Evolutionary conservation across 2,797 vertebrate species (phyloP).

Genomic region (Falco novaeseelandiae): DNA sequence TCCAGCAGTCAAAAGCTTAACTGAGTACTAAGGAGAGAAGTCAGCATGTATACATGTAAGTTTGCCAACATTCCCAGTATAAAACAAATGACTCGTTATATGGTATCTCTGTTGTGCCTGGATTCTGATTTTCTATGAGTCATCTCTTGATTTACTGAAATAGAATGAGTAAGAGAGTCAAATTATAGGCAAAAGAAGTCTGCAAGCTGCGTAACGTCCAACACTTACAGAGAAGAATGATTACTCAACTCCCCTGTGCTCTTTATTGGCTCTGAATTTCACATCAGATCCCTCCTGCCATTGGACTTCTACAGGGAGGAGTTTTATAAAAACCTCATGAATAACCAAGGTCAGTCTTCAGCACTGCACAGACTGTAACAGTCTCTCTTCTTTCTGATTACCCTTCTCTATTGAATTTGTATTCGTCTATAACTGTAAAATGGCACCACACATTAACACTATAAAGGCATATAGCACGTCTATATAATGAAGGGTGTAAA

Average conservation of each 20-base stretch:
- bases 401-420: not conserved
- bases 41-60: not conserved
- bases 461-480: not conserved
- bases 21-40: not conserved
- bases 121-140: conserved; percentile 34
- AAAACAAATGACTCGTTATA: conserved; percentile 38
- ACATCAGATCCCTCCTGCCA: not conserved
- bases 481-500: not conserved
- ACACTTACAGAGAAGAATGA: not conserved
- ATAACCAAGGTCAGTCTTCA: not conserved
- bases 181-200: conserved; percentile 22
- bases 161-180: conserved; percentile 54
- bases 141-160: conserved; percentile 49
- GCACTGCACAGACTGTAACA: not conserved
- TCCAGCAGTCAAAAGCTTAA: not conserved
- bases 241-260: not conserved
- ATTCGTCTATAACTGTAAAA: not conserved
- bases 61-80: conserved; percentile 29
- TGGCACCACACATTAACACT: not conserved
- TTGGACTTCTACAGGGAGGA: not conserved
- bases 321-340: not conserved
- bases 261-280: not conserved
- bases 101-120: conserved; percentile 44
- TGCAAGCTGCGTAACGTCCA: not conserved
- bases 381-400: not conserved